phyloP scores from a whole-genome alignment of 2,797 vertebrate genomes.

The Todus mexicanus region DNA sequence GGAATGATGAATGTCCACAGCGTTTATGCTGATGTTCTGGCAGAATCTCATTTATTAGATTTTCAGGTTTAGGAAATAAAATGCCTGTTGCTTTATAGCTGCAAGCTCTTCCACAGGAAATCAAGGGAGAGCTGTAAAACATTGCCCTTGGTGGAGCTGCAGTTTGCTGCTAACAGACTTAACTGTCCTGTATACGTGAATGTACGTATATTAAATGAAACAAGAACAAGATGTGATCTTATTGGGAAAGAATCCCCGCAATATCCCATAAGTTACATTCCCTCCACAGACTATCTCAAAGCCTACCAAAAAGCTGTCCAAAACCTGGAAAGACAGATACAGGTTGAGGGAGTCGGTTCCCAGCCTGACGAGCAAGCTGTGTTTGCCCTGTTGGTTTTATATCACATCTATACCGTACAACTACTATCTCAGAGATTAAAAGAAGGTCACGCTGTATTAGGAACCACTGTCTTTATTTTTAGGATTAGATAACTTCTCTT shows the following conservation, averaged over 20 bases:
- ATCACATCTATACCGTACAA: constrained; percentile 39
- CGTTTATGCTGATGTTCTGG: not conserved
- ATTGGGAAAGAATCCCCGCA: constrained; percentile 60
- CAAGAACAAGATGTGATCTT: constrained; percentile 71
- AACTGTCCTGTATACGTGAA: not conserved
- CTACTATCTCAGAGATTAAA: constrained; percentile 68
- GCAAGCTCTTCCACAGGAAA: constrained; percentile 37
- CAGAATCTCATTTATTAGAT: constrained; percentile 4
- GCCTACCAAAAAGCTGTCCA: constrained; percentile 27
- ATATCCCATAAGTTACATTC: constrained; percentile 41
- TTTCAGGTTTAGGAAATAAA: constrained; percentile 44
- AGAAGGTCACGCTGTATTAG: constrained; percentile 66
- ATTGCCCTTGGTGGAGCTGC: not conserved
- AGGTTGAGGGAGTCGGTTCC: not conserved
- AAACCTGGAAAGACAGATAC: constrained; percentile 13
- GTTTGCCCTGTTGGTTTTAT: constrained; percentile 37
- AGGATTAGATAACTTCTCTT: constrained; percentile 70
- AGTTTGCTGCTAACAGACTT: constrained; percentile 16
- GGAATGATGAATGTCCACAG: not conserved
- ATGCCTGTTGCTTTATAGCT: not conserved
- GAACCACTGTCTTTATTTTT: constrained; percentile 71
- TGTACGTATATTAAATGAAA: constrained; percentile 46
- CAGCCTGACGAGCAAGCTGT: not conserved
- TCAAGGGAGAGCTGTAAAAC: constrained; percentile 52
- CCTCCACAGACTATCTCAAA: constrained; percentile 11